These are phyloP conservation scores for Pelagia noctiluca DNA, from an alignment of 30 jellyfish, hydroid and myxozoan species.

Conservation along the genomic window DNA sequence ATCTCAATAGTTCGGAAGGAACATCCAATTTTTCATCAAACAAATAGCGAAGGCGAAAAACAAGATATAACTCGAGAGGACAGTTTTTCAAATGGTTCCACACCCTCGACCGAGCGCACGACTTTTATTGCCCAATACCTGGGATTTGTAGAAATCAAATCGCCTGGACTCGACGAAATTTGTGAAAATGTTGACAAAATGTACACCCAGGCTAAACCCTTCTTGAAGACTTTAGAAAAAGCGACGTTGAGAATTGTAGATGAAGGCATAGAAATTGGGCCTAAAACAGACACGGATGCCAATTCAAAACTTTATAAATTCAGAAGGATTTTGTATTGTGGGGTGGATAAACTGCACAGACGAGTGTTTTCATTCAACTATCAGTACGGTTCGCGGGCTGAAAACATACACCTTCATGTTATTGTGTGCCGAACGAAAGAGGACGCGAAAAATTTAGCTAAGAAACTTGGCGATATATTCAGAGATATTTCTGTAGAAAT, in stretches of 20 bases:
- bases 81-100: constrained; percentile 32
- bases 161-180: constrained; percentile 92
- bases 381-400: constrained; percentile 93
- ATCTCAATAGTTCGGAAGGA: constrained; percentile 56
- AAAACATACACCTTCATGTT: constrained; percentile 87
- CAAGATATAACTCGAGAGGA: constrained; percentile 8
- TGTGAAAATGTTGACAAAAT: constrained; percentile 84
- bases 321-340: constrained; percentile 91
- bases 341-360: constrained; percentile 93
- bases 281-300: constrained; percentile 55
- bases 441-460: constrained; percentile 89
- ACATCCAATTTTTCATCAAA: constrained; percentile 5
- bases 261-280: constrained; percentile 89
- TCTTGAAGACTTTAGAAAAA: constrained; percentile 72
- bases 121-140: constrained; percentile 71
- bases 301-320: constrained; percentile 70
- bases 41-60: constrained; percentile 16
- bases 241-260: constrained; percentile 44
- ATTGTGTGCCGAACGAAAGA: constrained; percentile 86
- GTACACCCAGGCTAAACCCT: constrained; percentile 85
- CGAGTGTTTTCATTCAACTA: constrained; percentile 89
- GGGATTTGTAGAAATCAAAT: constrained; percentile 82
- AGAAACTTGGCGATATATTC: constrained; percentile 80
- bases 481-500: constrained; percentile 73
- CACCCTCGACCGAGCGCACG: constrained; percentile 42